Evolutionary conservation across 2,797 vertebrate species (phyloP), one percentile per base, ranked within the genome.

Genomic region (Mico argentatus): DNA sequence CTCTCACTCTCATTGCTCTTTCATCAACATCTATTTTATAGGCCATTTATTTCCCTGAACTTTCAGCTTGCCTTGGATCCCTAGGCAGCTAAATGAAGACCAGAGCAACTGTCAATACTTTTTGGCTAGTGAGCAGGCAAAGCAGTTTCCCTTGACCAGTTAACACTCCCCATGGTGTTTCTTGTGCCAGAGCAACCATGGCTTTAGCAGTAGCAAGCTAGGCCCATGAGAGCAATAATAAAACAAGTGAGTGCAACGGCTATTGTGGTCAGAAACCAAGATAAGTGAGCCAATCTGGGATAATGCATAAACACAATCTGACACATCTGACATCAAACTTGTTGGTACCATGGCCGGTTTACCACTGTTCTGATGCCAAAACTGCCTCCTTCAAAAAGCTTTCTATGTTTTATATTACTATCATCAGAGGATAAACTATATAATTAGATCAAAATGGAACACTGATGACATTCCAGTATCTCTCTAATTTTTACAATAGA

Each of bases 181-280:
- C 11, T 44, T 52, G 41, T 59, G 13, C 17, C 79, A 5, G 4
- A 20, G 55, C 7, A 39, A 5, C 4, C 4, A 24, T 14, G 4
- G 41, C 15, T 39, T 67, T 50, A 70, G 50, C 33, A 82, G 33
- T 22, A 77, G 27, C 30, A 64, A 73, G 33, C 41, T 57, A 33
- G 7, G 26, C 76, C 5, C 57, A 50, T n/a, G 41, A 44, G 33
- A 15, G 22, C 44, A 79, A 14, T 20, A 26, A 44, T 0, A 72
- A 4, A 22, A n/a, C 24, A 48, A 61, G 9, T 0, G 2, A 70
- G 4, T 22, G 27, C 8, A 7, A 22, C 2, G 17, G 15, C 12
- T 41, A 36, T 0, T 44, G 22, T 52, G 72, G 2, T 90, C 30
- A 88, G 46, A 73, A 52, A 72, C 33, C 24, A 50, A n/a, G 27